A percentile compares a stretch with the other conserved stretches of the same genome.
Conservation (phyloP, 1,140 invertebrate species). For the Ganaspis sp. region DNA sequence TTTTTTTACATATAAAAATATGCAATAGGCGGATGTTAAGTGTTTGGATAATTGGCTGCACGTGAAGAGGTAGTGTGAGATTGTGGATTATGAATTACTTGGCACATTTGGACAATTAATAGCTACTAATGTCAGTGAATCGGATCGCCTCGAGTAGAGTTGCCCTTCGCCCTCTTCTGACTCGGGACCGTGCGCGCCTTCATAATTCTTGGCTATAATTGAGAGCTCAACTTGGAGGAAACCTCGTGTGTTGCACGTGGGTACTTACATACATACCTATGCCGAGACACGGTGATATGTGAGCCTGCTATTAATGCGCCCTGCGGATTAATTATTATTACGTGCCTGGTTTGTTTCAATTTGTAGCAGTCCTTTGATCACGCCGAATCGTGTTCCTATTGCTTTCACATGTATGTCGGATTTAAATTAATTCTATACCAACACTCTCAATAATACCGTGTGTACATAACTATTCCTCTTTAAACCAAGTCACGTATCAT, state of each 20-base stretch:
- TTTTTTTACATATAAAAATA: not conserved
- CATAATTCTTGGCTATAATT: conserved; percentile 74
- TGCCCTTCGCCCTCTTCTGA: conserved; percentile 49
- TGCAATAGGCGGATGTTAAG: not conserved
- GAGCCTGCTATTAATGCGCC: conserved; percentile 66
- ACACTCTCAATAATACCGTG: not conserved
- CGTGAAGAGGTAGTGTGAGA: not conserved
- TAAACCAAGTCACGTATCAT: not conserved
- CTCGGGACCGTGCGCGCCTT: conserved; percentile 47
- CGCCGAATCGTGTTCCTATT: conserved; percentile 68
- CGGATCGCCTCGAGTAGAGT: conserved; percentile 54
- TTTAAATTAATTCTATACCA: conserved; percentile 51
- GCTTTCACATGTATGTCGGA: conserved; percentile 60
- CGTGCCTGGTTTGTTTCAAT: conserved; percentile 74
- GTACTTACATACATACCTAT: conserved; percentile 51
- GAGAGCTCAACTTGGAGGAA: conserved; percentile 70
- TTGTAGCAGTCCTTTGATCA: conserved; percentile 71
- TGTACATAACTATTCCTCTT: not conserved
- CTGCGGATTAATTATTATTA: conserved; percentile 74
- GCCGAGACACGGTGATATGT: conserved; percentile 45
- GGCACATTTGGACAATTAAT: conserved; percentile 71
- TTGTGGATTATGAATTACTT: conserved; percentile 64
- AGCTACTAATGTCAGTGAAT: conserved; percentile 72
- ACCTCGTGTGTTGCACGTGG: conserved; percentile 42
- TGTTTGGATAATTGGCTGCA: not conserved